These are phyloP conservation scores for Lasioglossum malachurum DNA, from an alignment of 2,888 invertebrate species.

Conservation along the genomic window DNA sequence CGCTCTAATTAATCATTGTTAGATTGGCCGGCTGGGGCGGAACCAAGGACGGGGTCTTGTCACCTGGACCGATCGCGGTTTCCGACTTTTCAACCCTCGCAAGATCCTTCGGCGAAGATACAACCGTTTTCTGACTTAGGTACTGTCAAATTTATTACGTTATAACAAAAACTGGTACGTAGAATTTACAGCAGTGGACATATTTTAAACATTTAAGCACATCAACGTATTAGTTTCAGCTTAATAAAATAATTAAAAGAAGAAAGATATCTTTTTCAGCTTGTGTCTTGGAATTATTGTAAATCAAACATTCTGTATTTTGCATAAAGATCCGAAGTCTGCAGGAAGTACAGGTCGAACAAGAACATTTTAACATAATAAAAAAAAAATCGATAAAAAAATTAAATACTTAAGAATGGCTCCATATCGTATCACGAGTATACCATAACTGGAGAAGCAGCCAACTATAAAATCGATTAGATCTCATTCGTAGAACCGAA, in stretches of 20 bases:
- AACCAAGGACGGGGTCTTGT: not conserved
- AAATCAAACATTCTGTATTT: too few species aligned
- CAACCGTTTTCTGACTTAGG: not conserved
- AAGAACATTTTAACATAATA: not conserved
- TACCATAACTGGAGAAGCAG: not conserved
- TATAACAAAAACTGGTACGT: too few species aligned
- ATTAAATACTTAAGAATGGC: not conserved
- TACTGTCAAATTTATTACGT: too few species aligned
- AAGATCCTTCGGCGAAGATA: not conserved
- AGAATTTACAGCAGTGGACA: too few species aligned
- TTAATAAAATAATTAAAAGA: too few species aligned
- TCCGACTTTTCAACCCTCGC: not conserved
- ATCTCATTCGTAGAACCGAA: not conserved
- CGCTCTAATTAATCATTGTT: slow-evolving; percentile 72
- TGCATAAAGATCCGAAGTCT: too few species aligned
- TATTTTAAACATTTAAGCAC: too few species aligned
- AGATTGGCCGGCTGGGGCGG: slow-evolving; percentile 47
- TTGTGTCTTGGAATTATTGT: too few species aligned
- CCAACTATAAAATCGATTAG: not conserved
- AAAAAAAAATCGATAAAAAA: not conserved
- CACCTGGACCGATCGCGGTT: not conserved
- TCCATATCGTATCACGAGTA: not conserved
- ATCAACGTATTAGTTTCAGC: too few species aligned
- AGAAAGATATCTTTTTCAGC: too few species aligned
- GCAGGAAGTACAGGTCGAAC: not conserved